Evolutionary conservation across 2,797 vertebrate genomes (phyloP), one percentile per base, ranked within the genome.

Genomic region (Malacoctenus gilli): DNA sequence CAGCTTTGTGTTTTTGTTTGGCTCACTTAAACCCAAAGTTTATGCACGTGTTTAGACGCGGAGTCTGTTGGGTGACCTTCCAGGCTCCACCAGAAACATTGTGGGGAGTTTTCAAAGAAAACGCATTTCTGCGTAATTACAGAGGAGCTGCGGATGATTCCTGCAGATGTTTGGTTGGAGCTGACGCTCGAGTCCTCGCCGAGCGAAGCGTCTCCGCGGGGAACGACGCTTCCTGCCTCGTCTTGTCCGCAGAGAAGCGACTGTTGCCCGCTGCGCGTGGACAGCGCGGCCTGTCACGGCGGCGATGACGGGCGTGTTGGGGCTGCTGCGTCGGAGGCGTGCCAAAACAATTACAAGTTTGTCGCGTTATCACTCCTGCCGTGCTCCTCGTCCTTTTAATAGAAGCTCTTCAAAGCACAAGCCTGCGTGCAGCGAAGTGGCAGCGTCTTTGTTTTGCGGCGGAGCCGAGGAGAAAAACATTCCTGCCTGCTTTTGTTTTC

Each of bases 211-310:
- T 63, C 32, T 61, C 52, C 13, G 36, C 67, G 62, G 70, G n/a
- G 72, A 71, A 77, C 71, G 47, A 36, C 42, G 14, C 32, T 6
- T 72, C 69, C 20, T 62, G 72, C 80, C 72, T 77, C 28, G 8
- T 81, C 72, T 65, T 72, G 73, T 77, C 66, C 38, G 0, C 12
- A 14, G 0, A 40, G 38, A 30, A 5, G 8, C 3, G 46, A 12
- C 40, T 19, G 21, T 1, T 15, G 64, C 67, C 53, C 50, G 4
- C 48, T 59, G 19, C 23, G 36, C 0, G 4, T 25, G 35, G 51
- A 1, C 5, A 41, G 35, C 34, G 13, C 39, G 2, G 36, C 67
- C 59, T 58, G 67, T 72, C 57, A 4, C 21, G 60, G 52, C 38
- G 77, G 40, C 64, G 54, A 74, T 47, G 37, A 61, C 40, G n/a